phyloP scores from a whole-genome alignment of 2,888 invertebrate genomes.

The Apodemia mormo region DNA sequence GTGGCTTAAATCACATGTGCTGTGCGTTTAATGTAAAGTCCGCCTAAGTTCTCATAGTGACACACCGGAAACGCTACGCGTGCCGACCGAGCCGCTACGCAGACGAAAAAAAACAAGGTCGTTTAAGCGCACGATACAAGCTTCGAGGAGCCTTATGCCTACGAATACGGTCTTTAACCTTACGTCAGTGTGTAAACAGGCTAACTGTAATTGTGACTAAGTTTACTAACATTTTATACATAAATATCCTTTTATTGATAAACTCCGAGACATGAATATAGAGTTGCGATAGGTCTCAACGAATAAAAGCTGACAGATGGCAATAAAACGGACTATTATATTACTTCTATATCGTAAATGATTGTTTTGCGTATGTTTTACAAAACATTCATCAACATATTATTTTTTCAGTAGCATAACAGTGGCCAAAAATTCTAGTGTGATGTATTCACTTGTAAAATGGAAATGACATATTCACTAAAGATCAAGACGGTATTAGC shows the following conservation, averaged over 20 bases:
- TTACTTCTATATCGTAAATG: no score
- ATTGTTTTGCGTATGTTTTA: no score
- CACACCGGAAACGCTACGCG: conserved; percentile 8
- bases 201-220: conserved; percentile 7
- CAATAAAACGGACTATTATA: no score
- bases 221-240: background rate
- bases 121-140: background rate
- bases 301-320: no score
- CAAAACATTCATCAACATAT: no score
- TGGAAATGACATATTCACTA: no score
- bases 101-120: conserved; percentile 15
- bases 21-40: background rate
- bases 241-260: background rate
- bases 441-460: no score
- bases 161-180: conserved; percentile 6
- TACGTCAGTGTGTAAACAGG: background rate
- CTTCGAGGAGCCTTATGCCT: background rate
- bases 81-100: background rate
- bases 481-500: no score
- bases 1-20: no score
- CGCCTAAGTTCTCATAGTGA: background rate
- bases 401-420: no score
- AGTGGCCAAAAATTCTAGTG: no score
- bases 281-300: background rate
- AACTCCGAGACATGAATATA: background rate